These are phyloP conservation scores for Rhinella marina DNA, from an alignment of 2,797 vertebrate species.

Conservation along the genomic window DNA sequence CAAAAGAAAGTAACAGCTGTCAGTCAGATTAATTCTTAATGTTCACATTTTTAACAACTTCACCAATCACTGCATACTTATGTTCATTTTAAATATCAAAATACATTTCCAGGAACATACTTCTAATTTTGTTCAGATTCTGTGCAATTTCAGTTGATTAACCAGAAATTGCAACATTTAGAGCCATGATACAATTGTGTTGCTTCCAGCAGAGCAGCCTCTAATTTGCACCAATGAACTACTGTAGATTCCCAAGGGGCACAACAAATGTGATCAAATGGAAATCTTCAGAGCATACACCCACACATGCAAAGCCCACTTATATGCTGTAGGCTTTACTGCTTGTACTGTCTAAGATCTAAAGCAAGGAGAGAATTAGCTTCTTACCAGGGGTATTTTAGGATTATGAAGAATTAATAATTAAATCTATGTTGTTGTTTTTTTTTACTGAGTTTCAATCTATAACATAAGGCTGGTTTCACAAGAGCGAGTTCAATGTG, in stretches of 20 bases:
- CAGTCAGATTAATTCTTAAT: neutral
- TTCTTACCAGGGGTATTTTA: neutral
- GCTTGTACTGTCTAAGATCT: neutral
- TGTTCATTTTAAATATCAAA: neutral
- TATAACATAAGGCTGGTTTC: neutral
- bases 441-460: neutral
- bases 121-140: neutral
- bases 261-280: constrained; percentile 8
- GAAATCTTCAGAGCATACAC: neutral
- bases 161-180: neutral
- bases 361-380: neutral
- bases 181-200: neutral
- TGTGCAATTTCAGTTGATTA: neutral
- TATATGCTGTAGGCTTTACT: neutral
- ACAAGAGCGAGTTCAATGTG: too few species aligned
- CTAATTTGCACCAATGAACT: neutral
- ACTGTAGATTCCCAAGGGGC: neutral
- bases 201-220: neutral
- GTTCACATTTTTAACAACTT: constrained; percentile 5
- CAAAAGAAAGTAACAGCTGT: neutral
- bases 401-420: neutral
- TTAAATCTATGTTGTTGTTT: neutral
- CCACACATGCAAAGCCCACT: neutral
- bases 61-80: neutral
- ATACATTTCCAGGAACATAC: neutral